Evolutionary conservation across 1,140 invertebrate genomes (phyloP).

Genomic region (Acromyrmex echinatior): DNA sequence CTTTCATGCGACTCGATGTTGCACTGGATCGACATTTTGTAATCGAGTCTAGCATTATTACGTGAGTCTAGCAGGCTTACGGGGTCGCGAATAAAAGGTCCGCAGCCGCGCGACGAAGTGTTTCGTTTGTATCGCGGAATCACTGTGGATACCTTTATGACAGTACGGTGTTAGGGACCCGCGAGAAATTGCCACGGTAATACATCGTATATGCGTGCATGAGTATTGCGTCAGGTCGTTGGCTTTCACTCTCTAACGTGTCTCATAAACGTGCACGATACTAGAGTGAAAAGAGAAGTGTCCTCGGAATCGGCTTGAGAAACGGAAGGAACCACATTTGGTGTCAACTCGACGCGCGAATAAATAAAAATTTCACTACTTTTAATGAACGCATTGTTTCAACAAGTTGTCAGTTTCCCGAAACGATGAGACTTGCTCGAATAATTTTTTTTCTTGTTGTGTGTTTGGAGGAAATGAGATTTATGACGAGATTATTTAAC

Average conservation of each 20-base stretch:
- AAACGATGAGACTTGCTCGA: not conserved
- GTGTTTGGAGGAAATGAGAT: not conserved
- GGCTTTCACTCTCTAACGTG: conserved; percentile 71
- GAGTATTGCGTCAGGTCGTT: conserved; percentile 80
- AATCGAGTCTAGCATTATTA: conserved; percentile 62
- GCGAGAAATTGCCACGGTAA: conserved; percentile 77
- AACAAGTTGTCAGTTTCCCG: conserved; percentile 10
- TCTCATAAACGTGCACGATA: conserved; percentile 41
- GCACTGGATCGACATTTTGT: conserved; percentile 57
- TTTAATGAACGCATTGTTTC: not conserved
- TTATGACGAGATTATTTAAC: not conserved
- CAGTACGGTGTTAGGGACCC: conserved; percentile 52
- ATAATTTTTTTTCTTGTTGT: not conserved
- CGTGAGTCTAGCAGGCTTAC: conserved; percentile 44
- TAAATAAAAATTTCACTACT: conserved; percentile 15
- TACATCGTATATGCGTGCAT: conserved; percentile 76
- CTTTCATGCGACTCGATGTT: conserved; percentile 60
- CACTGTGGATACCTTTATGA: conserved; percentile 47
- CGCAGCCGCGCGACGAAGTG: conserved; percentile 56
- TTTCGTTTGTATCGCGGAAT: conserved; percentile 57
- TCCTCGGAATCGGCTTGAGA: conserved; percentile 46
- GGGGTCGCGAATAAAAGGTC: conserved; percentile 48
- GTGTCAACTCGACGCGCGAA: conserved; percentile 15
- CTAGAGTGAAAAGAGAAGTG: conserved; percentile 37
- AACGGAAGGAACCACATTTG: not conserved